Percentiles rank a stretch among this genome's conserved stretches.
These are phyloP conservation scores for Chelonoidis abingdonii DNA, from an alignment of 2,113 vertebrate species.

Conservation along the genomic window DNA sequence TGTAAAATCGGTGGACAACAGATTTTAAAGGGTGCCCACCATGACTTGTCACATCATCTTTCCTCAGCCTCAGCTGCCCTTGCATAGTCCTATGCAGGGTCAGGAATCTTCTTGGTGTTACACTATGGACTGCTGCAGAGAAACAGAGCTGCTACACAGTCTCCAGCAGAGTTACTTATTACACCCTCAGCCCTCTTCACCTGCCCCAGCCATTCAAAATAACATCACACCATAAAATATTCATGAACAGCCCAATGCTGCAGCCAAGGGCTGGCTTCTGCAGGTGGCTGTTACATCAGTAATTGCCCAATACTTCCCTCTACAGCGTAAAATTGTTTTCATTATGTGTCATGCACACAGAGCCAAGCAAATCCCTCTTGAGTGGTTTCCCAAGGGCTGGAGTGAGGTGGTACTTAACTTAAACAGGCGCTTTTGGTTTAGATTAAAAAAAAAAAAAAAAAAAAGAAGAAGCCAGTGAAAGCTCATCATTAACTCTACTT, in stretches of 20 bases:
- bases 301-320: slow-evolving; percentile 99
- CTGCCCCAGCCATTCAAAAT: slow-evolving; percentile 97
- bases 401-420: slow-evolving; percentile 97
- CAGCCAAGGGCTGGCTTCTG: slow-evolving; percentile 90
- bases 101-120: slow-evolving; percentile 92
- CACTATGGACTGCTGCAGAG: slow-evolving; percentile 94
- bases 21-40: slow-evolving; percentile 92
- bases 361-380: slow-evolving; percentile 95
- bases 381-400: slow-evolving; percentile 95
- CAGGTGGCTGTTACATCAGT: slow-evolving; percentile 99
- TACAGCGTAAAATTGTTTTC: slow-evolving; percentile 99
- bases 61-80: slow-evolving; percentile 87
- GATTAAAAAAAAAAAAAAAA: slow-evolving; percentile 77
- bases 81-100: slow-evolving; percentile 85
- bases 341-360: slow-evolving; percentile 99
- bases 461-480: slow-evolving; percentile 82
- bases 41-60: slow-evolving; percentile 94
- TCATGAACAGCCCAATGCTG: slow-evolving; percentile 89
- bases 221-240: slow-evolving; percentile 99
- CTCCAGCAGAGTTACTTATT: slow-evolving; percentile 99
- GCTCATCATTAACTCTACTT: slow-evolving; percentile 97
- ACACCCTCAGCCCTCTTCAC: slow-evolving; percentile 90
- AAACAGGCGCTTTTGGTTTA: slow-evolving; percentile 95
- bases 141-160: slow-evolving; percentile 94
- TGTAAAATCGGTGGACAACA: slow-evolving; percentile 99